Base-by-base conservation (phyloP, 2,888 invertebrate species). In the Drosophila koepferae region DNA sequence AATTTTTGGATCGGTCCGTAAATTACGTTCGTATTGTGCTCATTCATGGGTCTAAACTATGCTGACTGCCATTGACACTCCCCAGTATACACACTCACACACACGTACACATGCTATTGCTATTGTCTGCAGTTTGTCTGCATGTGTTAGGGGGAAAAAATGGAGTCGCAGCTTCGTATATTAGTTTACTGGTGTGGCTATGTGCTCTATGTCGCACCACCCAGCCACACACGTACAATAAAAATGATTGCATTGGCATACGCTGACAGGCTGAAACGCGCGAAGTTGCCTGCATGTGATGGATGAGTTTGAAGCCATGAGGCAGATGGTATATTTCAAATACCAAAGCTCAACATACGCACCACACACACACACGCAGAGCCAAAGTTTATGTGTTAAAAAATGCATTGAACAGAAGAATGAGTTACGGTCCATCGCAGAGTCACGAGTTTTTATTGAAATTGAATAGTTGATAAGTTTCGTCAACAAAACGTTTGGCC, bases 261-360 rank as follows among this genome's bases (percentile, higher is more conserved):
- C 56, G 70, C 72, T 90, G 89, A 81, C 89, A 84, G 72, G 72
- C 69, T 70, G 75, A 53, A 72, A 43, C 54, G 44, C 71, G 81
- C 74, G 62, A 56, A 31, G 67, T 63, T 73, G 77, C 65, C 90
- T 87, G 86, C 86, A 87, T 74, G 78, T 87, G 86, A 87, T 87
- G 86, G 90, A 87, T 87, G 86, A 90, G 80, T 85, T 90, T 68
- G 76, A 73, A 81, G 89, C 72, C 74, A 86, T 89, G 82, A 81
- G 89, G 88, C 86, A 87, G 85, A 90, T 87, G 90, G 81, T 85
- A 80, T 89, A 89, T 90, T 86, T 89, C 90, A 89, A 89, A 86
- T 86, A 61, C 90, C 90, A 82, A 90, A 86, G 77, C 65, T 86
- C 77, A 70, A 63, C 64, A 65, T 54, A 53, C 72, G 44, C 68